Evolutionary conservation across 2,113 vertebrate genomes (phyloP).

Genomic region (Lynx canadensis): DNA sequence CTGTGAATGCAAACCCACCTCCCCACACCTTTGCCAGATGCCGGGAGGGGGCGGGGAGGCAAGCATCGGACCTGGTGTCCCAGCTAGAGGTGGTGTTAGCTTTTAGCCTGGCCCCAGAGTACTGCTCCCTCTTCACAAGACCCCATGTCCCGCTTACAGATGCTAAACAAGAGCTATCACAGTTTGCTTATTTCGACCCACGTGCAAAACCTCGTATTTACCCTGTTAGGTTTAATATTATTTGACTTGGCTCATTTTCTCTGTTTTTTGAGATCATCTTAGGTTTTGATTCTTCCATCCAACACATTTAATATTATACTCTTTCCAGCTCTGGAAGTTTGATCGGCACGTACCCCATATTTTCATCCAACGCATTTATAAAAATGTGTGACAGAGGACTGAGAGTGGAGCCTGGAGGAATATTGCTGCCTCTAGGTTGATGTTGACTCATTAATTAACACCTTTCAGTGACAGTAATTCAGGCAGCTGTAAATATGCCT

Average conservation of each 20-base stretch:
- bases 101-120: not conserved
- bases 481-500: slow-evolving; percentile 16
- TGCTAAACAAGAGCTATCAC: not conserved
- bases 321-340: not conserved
- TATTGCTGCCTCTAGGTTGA: not conserved
- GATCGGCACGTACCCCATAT: not conserved
- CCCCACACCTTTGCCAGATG: not conserved
- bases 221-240: not conserved
- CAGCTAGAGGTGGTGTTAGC: not conserved
- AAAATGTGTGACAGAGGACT: not conserved
- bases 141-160: not conserved
- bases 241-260: slow-evolving; percentile 10
- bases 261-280: not conserved
- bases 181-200: not conserved
- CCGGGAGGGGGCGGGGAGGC: too few species aligned
- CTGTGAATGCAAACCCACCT: not conserved
- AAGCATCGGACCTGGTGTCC: not conserved
- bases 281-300: not conserved
- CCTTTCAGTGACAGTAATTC: not conserved
- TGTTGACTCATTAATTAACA: not conserved
- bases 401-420: not conserved
- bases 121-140: fast-evolving
- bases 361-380: not conserved
- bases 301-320: not conserved
- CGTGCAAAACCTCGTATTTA: not conserved